Conservation (phyloP, 2,113 vertebrate genomes). For the Protobothrops flavoviridis region DNA sequence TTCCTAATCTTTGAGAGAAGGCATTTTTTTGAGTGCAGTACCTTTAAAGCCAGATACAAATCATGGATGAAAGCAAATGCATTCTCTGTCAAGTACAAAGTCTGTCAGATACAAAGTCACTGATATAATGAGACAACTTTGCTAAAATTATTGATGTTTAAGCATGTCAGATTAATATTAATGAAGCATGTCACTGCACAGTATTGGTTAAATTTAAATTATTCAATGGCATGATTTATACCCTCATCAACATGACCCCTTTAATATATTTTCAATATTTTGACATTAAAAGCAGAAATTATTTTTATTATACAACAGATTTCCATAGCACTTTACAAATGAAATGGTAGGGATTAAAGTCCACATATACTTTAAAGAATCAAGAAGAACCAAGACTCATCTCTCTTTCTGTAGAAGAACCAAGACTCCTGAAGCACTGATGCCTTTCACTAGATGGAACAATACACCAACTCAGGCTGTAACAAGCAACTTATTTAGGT, state of each 20-base stretch:
- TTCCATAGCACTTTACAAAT: too few species aligned
- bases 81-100: background rate
- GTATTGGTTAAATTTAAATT: background rate
- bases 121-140: background rate
- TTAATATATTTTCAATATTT: background rate
- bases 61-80: background rate
- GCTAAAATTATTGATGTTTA: background rate
- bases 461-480: background rate
- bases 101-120: background rate
- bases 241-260: background rate
- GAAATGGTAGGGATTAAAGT: background rate
- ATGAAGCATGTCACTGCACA: background rate
- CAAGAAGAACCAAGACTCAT: too few species aligned
- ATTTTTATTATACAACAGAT: too few species aligned
- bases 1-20: background rate
- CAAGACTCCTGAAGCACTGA: too few species aligned
- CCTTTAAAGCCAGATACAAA: background rate
- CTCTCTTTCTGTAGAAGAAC: too few species aligned
- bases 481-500: background rate
- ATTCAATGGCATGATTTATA: background rate
- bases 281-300: background rate
- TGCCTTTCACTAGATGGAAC: too few species aligned
- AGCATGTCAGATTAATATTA: background rate
- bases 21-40: fast-evolving
- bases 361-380: too few species aligned